phyloP scores from a whole-genome alignment of 2,797 vertebrate species.

The Hoplostethus atlanticus region DNA sequence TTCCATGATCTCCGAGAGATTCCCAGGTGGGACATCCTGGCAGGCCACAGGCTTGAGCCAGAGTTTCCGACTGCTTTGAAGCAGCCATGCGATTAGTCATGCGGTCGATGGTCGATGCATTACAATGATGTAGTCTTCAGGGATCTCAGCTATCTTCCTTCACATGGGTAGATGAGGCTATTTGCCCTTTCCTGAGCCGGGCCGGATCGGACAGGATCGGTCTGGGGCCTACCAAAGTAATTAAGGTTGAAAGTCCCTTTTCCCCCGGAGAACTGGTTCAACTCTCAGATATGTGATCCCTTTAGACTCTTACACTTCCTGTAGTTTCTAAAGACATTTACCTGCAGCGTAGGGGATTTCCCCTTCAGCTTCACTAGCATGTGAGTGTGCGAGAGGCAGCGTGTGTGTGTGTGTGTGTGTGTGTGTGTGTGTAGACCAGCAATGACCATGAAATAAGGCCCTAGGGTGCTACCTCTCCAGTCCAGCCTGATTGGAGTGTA shows the following conservation, averaged over 20 bases:
- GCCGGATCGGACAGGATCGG: conserved; percentile 48
- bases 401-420: not conserved
- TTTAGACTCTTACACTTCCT: conserved; percentile 31
- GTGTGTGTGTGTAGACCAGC: conserved; percentile 3
- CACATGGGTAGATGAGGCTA: conserved; percentile 29
- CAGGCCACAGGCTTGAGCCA: conserved; percentile 32
- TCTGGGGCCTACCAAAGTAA: conserved; percentile 46
- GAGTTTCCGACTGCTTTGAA: conserved; percentile 59
- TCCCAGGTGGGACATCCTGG: conserved; percentile 67
- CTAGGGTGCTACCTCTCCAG: not conserved
- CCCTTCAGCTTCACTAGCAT: conserved; percentile 13
- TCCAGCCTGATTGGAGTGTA: not conserved
- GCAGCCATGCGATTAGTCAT: conserved; percentile 57
- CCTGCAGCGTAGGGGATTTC: conserved; percentile 53
- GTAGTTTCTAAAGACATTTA: conserved; percentile 43
- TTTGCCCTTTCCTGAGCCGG: conserved; percentile 34
- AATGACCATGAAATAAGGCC: conserved; percentile 9
- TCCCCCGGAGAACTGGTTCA: conserved; percentile 47
- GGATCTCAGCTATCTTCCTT: conserved; percentile 42
- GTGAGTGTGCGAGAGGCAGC: not conserved
- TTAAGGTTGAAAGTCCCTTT: conserved; percentile 45
- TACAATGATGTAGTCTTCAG: conserved; percentile 43
- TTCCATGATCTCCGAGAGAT: conserved; percentile 59
- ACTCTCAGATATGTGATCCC: conserved; percentile 49
- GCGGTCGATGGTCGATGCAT: conserved; percentile 53